Evolutionary conservation across 2,888 invertebrate genomes (phyloP).

Genomic region (Adela reaumurella): DNA sequence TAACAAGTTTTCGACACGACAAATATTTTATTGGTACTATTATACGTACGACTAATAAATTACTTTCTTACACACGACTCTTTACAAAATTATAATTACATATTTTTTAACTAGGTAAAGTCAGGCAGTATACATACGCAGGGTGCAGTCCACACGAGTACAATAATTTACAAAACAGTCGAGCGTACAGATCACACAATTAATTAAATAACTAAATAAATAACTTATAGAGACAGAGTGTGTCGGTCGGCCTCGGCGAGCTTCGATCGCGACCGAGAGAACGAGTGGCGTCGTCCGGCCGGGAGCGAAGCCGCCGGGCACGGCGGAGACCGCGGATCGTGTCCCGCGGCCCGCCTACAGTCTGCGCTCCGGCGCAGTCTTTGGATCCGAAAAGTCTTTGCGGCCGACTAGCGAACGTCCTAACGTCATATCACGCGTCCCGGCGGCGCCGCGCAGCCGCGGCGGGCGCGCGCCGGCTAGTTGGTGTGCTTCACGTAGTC

Average conservation of each 20-base stretch:
- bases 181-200: conserved; percentile 51
- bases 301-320: conserved; percentile 34
- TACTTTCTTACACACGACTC: conserved; percentile 51
- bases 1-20: conserved; percentile 24
- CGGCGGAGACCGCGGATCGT: neutral
- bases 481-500: conserved; percentile 83
- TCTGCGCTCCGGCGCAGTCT: conserved; percentile 33
- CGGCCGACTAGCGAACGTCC: conserved; percentile 29
- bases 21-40: conserved; percentile 50
- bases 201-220: conserved; percentile 50
- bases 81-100: conserved; percentile 56
- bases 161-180: conserved; percentile 56
- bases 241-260: conserved; percentile 26
- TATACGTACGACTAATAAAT: conserved; percentile 34
- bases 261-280: conserved; percentile 35
- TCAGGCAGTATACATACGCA: conserved; percentile 41
- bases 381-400: conserved; percentile 52
- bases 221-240: conserved; percentile 24
- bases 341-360: neutral
- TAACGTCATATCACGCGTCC: conserved; percentile 22
- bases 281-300: conserved; percentile 36
- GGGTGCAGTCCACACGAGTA: conserved; percentile 48
- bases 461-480: conserved; percentile 23
- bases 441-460: neutral
- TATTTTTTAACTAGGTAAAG: conserved; percentile 50